Base-by-base conservation (phyloP, 2,888 invertebrate species). In the Ophion slaviceki region DNA sequence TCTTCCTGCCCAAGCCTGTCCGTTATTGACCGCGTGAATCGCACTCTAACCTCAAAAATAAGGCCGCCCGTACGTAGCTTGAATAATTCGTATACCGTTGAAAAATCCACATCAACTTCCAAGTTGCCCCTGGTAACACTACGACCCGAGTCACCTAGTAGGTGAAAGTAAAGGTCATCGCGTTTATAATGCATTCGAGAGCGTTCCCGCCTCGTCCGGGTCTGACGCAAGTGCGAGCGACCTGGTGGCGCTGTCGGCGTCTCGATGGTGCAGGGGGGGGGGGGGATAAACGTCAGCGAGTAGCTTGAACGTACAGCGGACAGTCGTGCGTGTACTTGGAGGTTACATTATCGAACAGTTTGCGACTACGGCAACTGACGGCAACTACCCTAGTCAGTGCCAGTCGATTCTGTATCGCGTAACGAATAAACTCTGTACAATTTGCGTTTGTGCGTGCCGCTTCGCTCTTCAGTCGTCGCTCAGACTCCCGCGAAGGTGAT, bases 331-430 rank as follows among this genome's bases (percentile, higher is more conserved):
- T 53, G 17, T 45, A 72, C 47, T 71, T 36, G 71, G 82, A 85
- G 85, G 87, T 87, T 87, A 87, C 83, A 85, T 87, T 88, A 87
- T 88, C 85, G 87, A 88, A 87, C 87, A 82, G 76, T 75, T 80
- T 36, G 66, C 85, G 4, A 53, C 17, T 53, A 53, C 53, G 17
- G 53, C 53, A 53, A 53, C 53, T 8, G 32, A 40, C 40, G 6
- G 40, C 53, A 85, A 88, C 88, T 87, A 87, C 87, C 86, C 88
- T 86, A 87, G 87, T 84, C 86, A 86, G 85, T 80, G 61, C 17
- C 17, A 53, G 53, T 53, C 17, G 17, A 14, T 53, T 53, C 14
- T 17, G 47, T 72, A 20, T 61, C 59, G 59, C 64, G 71, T 64
- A 66, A 45, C 20, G 53, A 47, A 40, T 53, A 66, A 70, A 53